These are phyloP conservation scores for Lepeophtheirus salmonis DNA, from an alignment of 1,140 invertebrate genomes.

Conservation along the genomic window DNA sequence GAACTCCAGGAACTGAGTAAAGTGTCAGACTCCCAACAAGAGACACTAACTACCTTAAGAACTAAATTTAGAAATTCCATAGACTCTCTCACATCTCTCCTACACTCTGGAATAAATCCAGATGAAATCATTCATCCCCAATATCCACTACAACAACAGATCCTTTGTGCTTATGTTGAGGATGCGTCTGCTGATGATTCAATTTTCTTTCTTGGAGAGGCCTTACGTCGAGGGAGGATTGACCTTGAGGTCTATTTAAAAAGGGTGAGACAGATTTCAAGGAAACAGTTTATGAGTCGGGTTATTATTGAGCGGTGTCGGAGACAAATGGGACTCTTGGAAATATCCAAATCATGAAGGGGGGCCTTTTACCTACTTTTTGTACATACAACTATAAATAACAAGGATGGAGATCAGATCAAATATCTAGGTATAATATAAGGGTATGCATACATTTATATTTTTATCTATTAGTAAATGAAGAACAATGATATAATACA, in stretches of 20 bases:
- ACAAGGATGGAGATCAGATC: too few relatives aligned
- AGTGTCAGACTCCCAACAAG: not conserved
- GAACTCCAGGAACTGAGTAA: not conserved
- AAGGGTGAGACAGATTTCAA: constrained; percentile 78
- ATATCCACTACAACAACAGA: not conserved
- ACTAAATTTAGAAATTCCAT: not conserved
- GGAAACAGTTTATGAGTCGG: constrained; percentile 84
- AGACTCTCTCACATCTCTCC: not conserved
- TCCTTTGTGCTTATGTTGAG: constrained; percentile 86
- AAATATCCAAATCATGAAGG: too few relatives aligned
- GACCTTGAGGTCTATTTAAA: constrained; percentile 90
- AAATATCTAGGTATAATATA: too few relatives aligned
- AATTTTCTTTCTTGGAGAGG: constrained; percentile 96
- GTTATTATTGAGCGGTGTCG: constrained; percentile 46
- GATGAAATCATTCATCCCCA: not conserved
- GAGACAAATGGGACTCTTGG: not conserved
- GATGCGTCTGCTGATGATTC: constrained; percentile 95
- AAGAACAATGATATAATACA: too few relatives aligned
- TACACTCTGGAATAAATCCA: not conserved
- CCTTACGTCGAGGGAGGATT: constrained; percentile 70
- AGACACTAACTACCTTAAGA: not conserved
- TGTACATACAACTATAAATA: too few relatives aligned
- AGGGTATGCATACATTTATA: too few relatives aligned
- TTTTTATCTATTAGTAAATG: too few relatives aligned
- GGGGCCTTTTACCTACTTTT: too few relatives aligned